phyloP scores from a whole-genome alignment of 2,888 invertebrate genomes.

The Habrosyne pyritoides region DNA sequence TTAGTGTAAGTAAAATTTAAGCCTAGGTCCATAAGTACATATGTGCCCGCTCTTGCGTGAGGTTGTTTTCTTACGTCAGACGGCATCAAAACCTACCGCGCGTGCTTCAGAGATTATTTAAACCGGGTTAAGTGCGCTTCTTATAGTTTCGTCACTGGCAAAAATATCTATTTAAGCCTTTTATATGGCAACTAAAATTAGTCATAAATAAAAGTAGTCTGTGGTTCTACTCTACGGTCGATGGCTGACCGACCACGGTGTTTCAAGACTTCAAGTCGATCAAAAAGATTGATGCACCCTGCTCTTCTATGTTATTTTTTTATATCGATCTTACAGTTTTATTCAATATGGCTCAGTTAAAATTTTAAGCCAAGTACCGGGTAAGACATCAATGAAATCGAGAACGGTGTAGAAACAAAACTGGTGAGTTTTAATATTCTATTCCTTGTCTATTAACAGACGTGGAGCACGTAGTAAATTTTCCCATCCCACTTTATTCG shows the following conservation, averaged over 20 bases:
- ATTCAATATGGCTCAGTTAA: slow-evolving; percentile 35
- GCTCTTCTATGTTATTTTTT: slow-evolving; percentile 48
- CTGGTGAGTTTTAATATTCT: slow-evolving; percentile 49
- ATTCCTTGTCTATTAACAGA: slow-evolving; percentile 36
- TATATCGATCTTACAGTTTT: slow-evolving; percentile 13
- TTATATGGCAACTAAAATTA: slow-evolving; percentile 5
- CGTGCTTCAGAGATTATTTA: too few relatives aligned
- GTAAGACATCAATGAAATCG: slow-evolving; percentile 44
- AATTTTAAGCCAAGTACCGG: slow-evolving; percentile 47
- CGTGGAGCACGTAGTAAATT: slow-evolving; percentile 66
- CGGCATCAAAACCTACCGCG: too few relatives aligned
- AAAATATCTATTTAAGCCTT: too few relatives aligned
- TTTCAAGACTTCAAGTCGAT: slow-evolving; percentile 53
- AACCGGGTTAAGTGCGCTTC: too few relatives aligned
- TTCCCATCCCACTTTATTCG: slow-evolving; percentile 68
- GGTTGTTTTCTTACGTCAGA: too few relatives aligned
- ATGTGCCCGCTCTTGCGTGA: too few relatives aligned
- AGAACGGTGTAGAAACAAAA: slow-evolving; percentile 32
- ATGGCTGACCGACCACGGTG: slow-evolving; percentile 58
- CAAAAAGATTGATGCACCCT: slow-evolving; percentile 61
- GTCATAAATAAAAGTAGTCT: too few relatives aligned
- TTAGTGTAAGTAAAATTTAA: too few relatives aligned
- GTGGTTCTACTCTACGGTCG: slow-evolving; percentile 40
- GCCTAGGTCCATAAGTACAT: too few relatives aligned
- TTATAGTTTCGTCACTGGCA: too few relatives aligned